Base-by-base conservation (phyloP, 2,888 invertebrate species). In the Elmis aenea region DNA sequence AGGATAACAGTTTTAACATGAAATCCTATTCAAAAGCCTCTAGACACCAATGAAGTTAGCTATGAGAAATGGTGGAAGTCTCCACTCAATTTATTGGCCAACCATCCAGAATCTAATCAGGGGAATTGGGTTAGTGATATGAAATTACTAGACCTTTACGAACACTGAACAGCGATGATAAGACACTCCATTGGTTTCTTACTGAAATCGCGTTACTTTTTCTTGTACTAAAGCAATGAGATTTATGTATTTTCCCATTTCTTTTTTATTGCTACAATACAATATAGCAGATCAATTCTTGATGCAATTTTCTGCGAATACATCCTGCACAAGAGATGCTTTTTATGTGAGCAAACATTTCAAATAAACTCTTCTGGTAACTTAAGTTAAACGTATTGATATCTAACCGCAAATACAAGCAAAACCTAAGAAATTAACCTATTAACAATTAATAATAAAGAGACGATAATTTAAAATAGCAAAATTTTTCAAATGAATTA, bases 41-140 rank as follows among this genome's bases (percentile, higher is more conserved):
- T 56, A 58, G 61, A 63, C 59, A 53, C 57, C 64, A 64, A 65
- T 64, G 62, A 62, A 63, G 62, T 65, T 64, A 63, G 60, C 57
- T 60, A 64, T 64, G 63, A 64, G 64, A 62, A 66, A 65, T 64
- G 61, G 62, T 57, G 57, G 55, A 59, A 62, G 61, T 63, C 64
- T 65, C 61, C 57, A 64, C 61, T 65, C 65, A 65, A 67, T 67
- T 67, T 67, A 66, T 65, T 61, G 67, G 62, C 65, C 62, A 64
- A 61, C 64, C 64, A 66, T 59, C 61, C 62, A 59, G 64, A 66
- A 67, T 67, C 66, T 66, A 67, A 67, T 67, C 64, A 65, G 58
- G 60, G 59, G 64, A 66, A 66, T 66, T 64, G 64, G 59, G 65
- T 66, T 66, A 66, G 63, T 62, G 65, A 64, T 65, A 65, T 63